phyloP scores from a whole-genome alignment of 2,888 invertebrate genomes.

The Iphiclides podalirius region DNA sequence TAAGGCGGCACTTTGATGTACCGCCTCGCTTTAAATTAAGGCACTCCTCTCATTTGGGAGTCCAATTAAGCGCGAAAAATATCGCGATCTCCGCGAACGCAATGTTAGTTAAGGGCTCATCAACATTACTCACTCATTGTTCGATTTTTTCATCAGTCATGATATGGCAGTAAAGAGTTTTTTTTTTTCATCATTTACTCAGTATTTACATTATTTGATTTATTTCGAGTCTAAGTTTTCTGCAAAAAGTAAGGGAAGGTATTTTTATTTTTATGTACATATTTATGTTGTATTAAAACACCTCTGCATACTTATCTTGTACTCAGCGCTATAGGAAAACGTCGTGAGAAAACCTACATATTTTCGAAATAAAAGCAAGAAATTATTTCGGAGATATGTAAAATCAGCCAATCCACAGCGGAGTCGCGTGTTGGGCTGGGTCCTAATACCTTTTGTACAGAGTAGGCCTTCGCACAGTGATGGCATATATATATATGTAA shows the following conservation, averaged over 20 bases:
- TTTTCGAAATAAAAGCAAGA: no score
- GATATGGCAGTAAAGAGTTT: constrained; percentile 49
- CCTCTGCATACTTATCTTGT: no score
- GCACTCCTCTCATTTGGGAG: constrained; percentile 57
- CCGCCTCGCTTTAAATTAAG: constrained; percentile 64
- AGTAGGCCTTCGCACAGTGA: no score
- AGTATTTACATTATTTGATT: constrained; percentile 18
- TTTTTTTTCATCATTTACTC: constrained; percentile 36
- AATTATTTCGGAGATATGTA: no score
- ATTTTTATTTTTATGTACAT: no score
- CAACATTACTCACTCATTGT: constrained; percentile 68
- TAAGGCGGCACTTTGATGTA: constrained; percentile 59
- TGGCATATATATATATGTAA: no score
- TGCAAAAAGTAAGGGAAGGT: not conserved
- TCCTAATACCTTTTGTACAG: no score
- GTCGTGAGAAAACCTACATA: no score
- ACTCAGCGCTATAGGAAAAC: no score
- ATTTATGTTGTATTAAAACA: no score
- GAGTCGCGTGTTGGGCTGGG: no score
- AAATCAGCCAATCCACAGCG: no score
- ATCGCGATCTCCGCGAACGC: constrained; percentile 53
- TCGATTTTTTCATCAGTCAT: constrained; percentile 46
- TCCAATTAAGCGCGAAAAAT: constrained; percentile 74
- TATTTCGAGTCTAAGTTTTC: constrained; percentile 1
- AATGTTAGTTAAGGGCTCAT: constrained; percentile 52